Evolutionary conservation across 1,140 invertebrate species (phyloP), one percentile per base, ranked within the genome.

Genomic region (Riptortus pedestris): DNA sequence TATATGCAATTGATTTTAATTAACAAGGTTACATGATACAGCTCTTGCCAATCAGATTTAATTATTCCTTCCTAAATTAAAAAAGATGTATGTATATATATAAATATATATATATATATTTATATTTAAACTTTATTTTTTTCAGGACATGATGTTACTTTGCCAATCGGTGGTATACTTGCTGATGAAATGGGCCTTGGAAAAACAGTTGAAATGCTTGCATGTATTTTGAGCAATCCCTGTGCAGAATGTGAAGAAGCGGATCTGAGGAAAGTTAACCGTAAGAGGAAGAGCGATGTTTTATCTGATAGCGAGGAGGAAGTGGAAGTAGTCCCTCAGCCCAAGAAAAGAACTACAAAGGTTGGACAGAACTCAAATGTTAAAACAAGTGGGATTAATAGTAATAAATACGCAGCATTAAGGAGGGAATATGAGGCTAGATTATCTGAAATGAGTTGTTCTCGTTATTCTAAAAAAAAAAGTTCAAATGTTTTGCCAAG

Each of bases 101-200:
- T n/a, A n/a, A n/a, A n/a, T 43, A 43, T 43, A 43, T 11, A 11
- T 43, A 11, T 43, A 22, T 2, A 27, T 27, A 27, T 57, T 2
- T 27, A 2, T 57, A 24, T 27, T 57, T 18, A 22, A 22, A 24
- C 1, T 18, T 59, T 33, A 31, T 29, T 59, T 22, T 33, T 26
- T 67, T 28, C 58, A 64, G 62, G 27, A 57, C 28, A 24, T 33
- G 63, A 63, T 24, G 60, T 69, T 4, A 26, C 52, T n/a, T 66
- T 75, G 27, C 74, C 76, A 38, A 79, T 77, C n/a, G 87, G 88
- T 60, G 88, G 88, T 5, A 88, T 91, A 62, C 73, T 91, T 52
- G 87, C 86, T 18, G 88, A 91, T 76, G 88, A 91, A 75, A 91
- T 91, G 88, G 88, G 88, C 11, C 72, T 91, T 18, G 88, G 88